These are phyloP conservation scores for Eristalis pertinax DNA, from an alignment of 2,888 invertebrate genomes.

Conservation along the genomic window DNA sequence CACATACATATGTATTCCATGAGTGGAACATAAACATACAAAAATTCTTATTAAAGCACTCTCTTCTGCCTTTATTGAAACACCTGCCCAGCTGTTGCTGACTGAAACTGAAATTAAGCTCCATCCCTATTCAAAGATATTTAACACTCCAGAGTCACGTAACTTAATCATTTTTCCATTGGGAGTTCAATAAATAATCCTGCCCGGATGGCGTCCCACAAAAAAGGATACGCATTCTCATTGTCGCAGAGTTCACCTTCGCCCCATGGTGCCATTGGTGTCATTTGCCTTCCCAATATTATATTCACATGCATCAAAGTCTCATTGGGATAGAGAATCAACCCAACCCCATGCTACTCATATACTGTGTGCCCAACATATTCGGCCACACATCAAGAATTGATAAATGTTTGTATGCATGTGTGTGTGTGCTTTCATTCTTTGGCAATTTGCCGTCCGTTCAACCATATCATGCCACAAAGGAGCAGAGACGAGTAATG, in stretches of 20 bases:
- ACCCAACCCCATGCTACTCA: conserved; percentile 14
- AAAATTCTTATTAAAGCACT: neutral
- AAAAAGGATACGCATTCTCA: conserved; percentile 3
- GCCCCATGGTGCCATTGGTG: conserved; percentile 14
- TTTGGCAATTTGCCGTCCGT: conserved; percentile 30
- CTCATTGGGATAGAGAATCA: conserved; percentile 27
- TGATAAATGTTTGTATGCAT: conserved; percentile 53
- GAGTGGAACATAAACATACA: neutral
- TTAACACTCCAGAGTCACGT: conserved; percentile 57
- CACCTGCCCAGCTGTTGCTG: neutral
- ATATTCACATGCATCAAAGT: conserved; percentile 60
- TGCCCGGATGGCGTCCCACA: neutral
- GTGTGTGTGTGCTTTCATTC: conserved; percentile 28
- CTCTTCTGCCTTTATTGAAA: neutral
- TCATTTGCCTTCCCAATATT: conserved; percentile 33
- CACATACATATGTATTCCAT: too few relatives aligned
- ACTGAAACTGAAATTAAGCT: conserved; percentile 16
- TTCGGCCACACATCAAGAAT: conserved; percentile 30
- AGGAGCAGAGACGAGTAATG: conserved; percentile 39
- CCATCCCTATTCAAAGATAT: conserved; percentile 18
- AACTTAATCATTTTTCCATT: conserved; percentile 66
- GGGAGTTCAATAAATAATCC: conserved; percentile 67
- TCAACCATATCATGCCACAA: conserved; percentile 11
- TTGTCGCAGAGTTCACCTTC: conserved; percentile 31
- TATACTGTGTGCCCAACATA: conserved; percentile 24